phyloP scores from a whole-genome alignment of 1,140 invertebrate species.

The Drosophila nasuta region DNA sequence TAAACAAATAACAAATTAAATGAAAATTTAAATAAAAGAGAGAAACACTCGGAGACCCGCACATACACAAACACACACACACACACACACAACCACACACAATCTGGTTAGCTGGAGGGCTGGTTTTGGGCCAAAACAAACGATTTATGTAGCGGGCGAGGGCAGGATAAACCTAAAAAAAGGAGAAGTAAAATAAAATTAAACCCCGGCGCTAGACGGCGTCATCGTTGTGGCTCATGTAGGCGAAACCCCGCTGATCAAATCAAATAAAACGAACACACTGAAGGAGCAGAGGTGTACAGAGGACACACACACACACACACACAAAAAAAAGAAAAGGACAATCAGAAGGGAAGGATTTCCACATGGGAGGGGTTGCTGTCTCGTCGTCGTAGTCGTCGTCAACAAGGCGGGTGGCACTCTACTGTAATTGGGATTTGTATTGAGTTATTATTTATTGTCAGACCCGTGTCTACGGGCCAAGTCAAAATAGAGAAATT shows the following conservation, averaged over 20 bases:
- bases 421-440: conserved; percentile 81
- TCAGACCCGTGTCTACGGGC: conserved; percentile 29
- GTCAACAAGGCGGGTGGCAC: conserved; percentile 73
- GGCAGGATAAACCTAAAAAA: conserved; percentile 72
- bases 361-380: conserved; percentile 54
- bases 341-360: conserved; percentile 75
- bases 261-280: conserved; percentile 79
- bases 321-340: conserved; percentile 54
- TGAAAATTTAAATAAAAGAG: conserved; percentile 81
- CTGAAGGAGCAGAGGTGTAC: conserved; percentile 27
- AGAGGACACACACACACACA: conserved; percentile 51
- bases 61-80: conserved; percentile 33
- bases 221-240: conserved; percentile 60
- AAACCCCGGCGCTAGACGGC: conserved; percentile 59
- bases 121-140: conserved; percentile 50
- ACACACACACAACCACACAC: conserved; percentile 19
- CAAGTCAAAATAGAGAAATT: conserved; percentile 81
- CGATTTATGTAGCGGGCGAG: conserved; percentile 74
- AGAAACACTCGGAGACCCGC: conserved; percentile 37
- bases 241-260: conserved; percentile 84
- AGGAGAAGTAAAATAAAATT: conserved; percentile 33
- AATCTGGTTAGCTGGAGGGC: conserved; percentile 22
- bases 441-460: conserved; percentile 84
- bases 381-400: conserved; percentile 30
- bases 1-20: conserved; percentile 84